These are phyloP conservation scores for Sander vitreus DNA, from an alignment of 2,113 vertebrate species.

Conservation along the genomic window DNA sequence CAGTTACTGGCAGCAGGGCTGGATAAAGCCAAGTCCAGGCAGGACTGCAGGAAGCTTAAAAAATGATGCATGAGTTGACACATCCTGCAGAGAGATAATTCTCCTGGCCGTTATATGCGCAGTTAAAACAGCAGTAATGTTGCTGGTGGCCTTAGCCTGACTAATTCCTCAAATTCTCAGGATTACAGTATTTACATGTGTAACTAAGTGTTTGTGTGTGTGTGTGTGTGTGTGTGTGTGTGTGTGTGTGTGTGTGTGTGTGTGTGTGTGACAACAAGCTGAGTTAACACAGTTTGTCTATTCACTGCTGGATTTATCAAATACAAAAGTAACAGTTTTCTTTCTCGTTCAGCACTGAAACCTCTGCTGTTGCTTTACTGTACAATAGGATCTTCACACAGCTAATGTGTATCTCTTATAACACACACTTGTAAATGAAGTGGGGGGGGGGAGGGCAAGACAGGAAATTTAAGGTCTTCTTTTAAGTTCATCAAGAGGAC, in stretches of 20 bases:
- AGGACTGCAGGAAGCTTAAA: conserved; percentile 37
- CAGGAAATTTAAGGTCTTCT: conserved; percentile 26
- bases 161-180: conserved; percentile 44
- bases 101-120: not conserved
- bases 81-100: conserved; percentile 48
- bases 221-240: conserved; percentile 18
- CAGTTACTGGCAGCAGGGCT: conserved; percentile 23
- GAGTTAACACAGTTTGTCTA: conserved; percentile 40
- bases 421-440: conserved; percentile 16
- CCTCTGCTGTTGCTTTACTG: conserved; percentile 28
- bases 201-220: conserved; percentile 17
- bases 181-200: conserved; percentile 42
- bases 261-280: conserved; percentile 17
- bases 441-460: not conserved
- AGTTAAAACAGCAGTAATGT: conserved; percentile 36
- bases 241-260: conserved; percentile 31
- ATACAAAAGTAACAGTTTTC: conserved; percentile 36
- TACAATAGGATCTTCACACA: conserved; percentile 16
- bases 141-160: conserved; percentile 31
- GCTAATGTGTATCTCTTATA: not conserved
- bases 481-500: conserved; percentile 25
- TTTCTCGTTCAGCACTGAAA: conserved; percentile 29
- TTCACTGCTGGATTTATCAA: conserved; percentile 36
- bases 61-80: conserved; percentile 16
- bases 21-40: conserved; percentile 19